Percentiles rank a stretch among this genome's conserved stretches.
Conservation (phyloP, 2,888 invertebrate genomes). For the Vandiemenella viatica region DNA sequence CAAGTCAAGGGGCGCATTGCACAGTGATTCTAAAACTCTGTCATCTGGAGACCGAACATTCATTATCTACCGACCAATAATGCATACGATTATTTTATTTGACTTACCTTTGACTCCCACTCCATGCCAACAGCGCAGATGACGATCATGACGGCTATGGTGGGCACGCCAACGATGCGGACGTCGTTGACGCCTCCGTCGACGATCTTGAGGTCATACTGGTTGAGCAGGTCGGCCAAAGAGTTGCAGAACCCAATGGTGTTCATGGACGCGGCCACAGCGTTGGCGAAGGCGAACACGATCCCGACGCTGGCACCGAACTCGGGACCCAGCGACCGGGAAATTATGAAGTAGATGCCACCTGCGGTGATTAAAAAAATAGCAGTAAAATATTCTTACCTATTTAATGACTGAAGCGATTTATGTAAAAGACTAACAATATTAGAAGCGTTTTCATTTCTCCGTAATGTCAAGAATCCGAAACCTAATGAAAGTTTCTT, state of each 20-base stretch:
- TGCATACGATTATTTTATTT: neutral
- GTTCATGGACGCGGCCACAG: slow-evolving; percentile 92
- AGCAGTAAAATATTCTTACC: too few species aligned
- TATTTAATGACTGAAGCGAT: too few species aligned
- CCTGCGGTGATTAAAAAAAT: slow-evolving; percentile 45
- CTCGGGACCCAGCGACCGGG: slow-evolving; percentile 87
- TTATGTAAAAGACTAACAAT: too few species aligned
- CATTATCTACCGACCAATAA: too few species aligned
- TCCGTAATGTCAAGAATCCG: too few species aligned
- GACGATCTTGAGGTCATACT: slow-evolving; percentile 49
- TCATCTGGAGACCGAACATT: too few species aligned
- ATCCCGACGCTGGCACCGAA: slow-evolving; percentile 96
- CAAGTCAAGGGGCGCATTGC: too few species aligned
- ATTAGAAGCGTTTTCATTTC: too few species aligned
- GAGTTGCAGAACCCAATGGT: slow-evolving; percentile 96
- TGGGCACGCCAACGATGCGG: slow-evolving; percentile 64
- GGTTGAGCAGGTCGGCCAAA: slow-evolving; percentile 53
- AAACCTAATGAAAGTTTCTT: too few species aligned
- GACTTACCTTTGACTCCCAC: slow-evolving; percentile 79
- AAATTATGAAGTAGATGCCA: slow-evolving; percentile 95
- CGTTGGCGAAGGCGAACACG: slow-evolving; percentile 92
- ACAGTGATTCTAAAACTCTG: too few species aligned
- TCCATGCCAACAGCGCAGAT: slow-evolving; percentile 91
- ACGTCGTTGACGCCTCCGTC: slow-evolving; percentile 66
- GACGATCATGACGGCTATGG: slow-evolving; percentile 62